Conservation (phyloP, 2,797 vertebrate genomes). For the Myiothlypis coronata region DNA sequence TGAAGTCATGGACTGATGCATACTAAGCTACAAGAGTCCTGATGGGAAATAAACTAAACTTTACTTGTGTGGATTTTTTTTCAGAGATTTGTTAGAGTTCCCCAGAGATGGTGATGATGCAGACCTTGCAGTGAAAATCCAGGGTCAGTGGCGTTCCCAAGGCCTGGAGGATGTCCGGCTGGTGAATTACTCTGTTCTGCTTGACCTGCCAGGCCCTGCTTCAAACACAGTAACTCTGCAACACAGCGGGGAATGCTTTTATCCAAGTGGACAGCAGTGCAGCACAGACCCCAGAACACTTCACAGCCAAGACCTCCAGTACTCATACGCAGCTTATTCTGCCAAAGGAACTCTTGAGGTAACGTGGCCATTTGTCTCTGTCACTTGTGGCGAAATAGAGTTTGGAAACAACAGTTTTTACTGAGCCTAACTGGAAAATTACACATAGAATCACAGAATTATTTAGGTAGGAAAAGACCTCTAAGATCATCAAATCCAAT, state of each 20-base stretch:
- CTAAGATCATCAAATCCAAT: background rate
- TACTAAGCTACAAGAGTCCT: background rate
- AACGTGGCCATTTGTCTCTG: slow-evolving; percentile 71
- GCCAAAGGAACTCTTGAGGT: slow-evolving; percentile 89
- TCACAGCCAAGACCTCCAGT: slow-evolving; percentile 69
- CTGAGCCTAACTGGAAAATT: slow-evolving; percentile 5
- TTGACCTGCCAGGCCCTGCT: slow-evolving; percentile 82
- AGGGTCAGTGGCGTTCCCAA: slow-evolving; percentile 83
- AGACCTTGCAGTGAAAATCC: slow-evolving; percentile 77
- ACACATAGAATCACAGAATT: background rate
- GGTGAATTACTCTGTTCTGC: slow-evolving; percentile 87
- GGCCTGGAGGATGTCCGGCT: slow-evolving; percentile 86
- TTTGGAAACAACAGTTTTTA: slow-evolving; percentile 35
- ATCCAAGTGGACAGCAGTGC: slow-evolving; percentile 84
- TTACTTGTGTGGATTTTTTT: background rate
- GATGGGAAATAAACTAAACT: background rate
- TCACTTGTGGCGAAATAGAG: slow-evolving; percentile 63
- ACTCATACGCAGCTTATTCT: slow-evolving; percentile 89
- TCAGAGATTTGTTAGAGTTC: slow-evolving; percentile 78
- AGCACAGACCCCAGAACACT: slow-evolving; percentile 60
- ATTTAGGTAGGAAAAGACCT: background rate
- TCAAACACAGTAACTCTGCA: slow-evolving; percentile 84
- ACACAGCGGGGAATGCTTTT: slow-evolving; percentile 82
- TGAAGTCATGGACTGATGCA: background rate
- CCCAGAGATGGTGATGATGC: slow-evolving; percentile 76